Evolutionary conservation across 2,888 invertebrate species (phyloP).

Genomic region (Digitonthophagus gazella): DNA sequence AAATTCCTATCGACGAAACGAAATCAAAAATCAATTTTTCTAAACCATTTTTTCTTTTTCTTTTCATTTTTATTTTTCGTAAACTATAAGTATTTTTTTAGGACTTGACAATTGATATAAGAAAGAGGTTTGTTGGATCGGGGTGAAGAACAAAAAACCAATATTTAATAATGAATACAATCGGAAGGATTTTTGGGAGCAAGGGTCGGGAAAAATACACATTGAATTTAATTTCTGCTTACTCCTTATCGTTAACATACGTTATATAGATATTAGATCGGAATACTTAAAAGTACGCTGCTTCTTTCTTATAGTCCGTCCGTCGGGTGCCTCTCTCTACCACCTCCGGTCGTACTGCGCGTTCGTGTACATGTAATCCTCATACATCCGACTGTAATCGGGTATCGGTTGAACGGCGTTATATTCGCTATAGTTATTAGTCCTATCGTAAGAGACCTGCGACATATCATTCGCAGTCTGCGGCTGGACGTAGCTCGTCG

Average conservation of each 20-base stretch:
- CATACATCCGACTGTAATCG: conserved; percentile 10
- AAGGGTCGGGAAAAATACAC: background rate
- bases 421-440: conserved; percentile 10
- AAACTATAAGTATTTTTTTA: background rate
- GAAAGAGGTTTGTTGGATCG: too few relatives aligned
- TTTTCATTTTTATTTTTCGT: background rate
- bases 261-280: background rate
- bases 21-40: background rate
- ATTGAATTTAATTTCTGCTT: background rate
- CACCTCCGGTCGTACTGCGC: conserved; percentile 10
- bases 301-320: too few relatives aligned
- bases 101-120: too few relatives aligned
- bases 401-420: conserved; percentile 8
- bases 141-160: too few relatives aligned
- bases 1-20: background rate
- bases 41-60: background rate
- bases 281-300: background rate
- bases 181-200: too few relatives aligned
- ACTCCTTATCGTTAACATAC: background rate
- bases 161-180: too few relatives aligned
- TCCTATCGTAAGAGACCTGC: conserved; percentile 7
- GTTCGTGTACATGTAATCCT: conserved; percentile 6
- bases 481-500: conserved; percentile 6
- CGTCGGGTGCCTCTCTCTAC: too few relatives aligned
- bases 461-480: background rate